Percentiles rank a stretch among this genome's conserved stretches.
These are phyloP conservation scores for Lemur catta DNA, from an alignment of 2,797 vertebrate genomes.

Conservation along the genomic window DNA sequence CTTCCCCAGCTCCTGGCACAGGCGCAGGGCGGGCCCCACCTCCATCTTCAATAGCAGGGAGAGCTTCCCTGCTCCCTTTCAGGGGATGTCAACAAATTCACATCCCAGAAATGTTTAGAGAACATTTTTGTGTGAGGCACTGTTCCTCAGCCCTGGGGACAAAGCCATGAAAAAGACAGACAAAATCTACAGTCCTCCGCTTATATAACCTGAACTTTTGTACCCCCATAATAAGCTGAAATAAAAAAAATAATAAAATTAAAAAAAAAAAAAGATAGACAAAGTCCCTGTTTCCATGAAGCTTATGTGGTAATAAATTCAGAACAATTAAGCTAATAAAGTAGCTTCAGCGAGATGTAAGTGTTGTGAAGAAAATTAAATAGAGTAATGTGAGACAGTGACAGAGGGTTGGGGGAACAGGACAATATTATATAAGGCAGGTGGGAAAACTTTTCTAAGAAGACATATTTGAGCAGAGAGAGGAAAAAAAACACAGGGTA, in stretches of 20 bases:
- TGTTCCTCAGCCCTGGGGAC: not conserved
- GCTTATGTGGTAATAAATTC: not conserved
- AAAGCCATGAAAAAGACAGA: conserved; percentile 1
- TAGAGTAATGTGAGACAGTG: not conserved
- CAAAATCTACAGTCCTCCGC: not conserved
- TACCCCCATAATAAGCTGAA: too few relatives aligned
- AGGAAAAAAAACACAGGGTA: not conserved
- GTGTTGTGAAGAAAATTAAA: not conserved
- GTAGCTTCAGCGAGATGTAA: not conserved
- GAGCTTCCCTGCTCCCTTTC: not conserved
- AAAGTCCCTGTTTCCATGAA: not conserved
- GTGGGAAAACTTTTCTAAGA: not conserved
- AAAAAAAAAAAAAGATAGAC: not conserved
- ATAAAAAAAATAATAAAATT: too few relatives aligned
- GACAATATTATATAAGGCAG: not conserved
- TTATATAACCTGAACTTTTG: too few relatives aligned
- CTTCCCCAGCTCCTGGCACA: conserved; percentile 45
- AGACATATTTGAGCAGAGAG: not conserved
- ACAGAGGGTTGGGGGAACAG: not conserved
- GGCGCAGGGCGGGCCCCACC: not conserved
- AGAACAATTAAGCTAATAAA: conserved; percentile 31
- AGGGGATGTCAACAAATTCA: conserved; percentile 36
- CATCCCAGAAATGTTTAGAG: not conserved
- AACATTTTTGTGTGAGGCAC: not conserved
- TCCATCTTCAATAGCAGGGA: not conserved